Percentiles rank a stretch among this genome's conserved stretches.
Conservation (phyloP, 2,113 vertebrate species). For the Chaetorhynchus papuensis region DNA sequence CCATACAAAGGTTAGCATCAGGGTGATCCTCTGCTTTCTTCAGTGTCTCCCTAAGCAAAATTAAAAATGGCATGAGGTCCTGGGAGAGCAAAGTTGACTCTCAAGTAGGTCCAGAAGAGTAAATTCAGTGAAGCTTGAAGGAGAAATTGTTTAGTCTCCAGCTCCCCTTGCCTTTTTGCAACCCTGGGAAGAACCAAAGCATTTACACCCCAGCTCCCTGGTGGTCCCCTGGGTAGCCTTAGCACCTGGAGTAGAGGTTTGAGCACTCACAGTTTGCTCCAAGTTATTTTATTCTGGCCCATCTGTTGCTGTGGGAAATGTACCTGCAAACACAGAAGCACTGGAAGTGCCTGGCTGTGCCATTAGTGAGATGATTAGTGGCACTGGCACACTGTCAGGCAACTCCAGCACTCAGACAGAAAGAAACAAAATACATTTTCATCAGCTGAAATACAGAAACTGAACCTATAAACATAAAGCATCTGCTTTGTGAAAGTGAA, state of each 20-base stretch:
- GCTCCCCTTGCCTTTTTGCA: not conserved
- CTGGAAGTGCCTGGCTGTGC: not conserved
- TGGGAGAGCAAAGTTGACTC: not conserved
- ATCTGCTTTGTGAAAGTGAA: not conserved
- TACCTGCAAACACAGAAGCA: not conserved
- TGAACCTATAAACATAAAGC: slow-evolving; percentile 3
- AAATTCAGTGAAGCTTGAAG: not conserved
- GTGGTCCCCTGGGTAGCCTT: not conserved
- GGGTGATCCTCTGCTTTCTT: not conserved
- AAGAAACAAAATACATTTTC: not conserved
- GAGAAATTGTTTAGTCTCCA: not conserved
- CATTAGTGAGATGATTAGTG: not conserved
- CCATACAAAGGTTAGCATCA: not conserved
- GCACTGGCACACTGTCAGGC: not conserved
- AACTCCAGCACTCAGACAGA: not conserved
- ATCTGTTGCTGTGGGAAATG: not conserved
- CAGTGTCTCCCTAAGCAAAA: not conserved
- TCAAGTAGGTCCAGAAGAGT: not conserved
- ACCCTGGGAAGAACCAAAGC: not conserved
- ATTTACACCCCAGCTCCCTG: not conserved
- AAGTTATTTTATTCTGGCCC: not conserved
- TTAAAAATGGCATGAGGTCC: not conserved
- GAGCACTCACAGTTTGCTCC: not conserved
- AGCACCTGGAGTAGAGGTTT: not conserved
- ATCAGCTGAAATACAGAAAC: not conserved